Percentiles rank a stretch among this genome's conserved stretches.
Conservation (phyloP, 92 coral and sea anemone species). For the Epizoanthus ramosus region DNA sequence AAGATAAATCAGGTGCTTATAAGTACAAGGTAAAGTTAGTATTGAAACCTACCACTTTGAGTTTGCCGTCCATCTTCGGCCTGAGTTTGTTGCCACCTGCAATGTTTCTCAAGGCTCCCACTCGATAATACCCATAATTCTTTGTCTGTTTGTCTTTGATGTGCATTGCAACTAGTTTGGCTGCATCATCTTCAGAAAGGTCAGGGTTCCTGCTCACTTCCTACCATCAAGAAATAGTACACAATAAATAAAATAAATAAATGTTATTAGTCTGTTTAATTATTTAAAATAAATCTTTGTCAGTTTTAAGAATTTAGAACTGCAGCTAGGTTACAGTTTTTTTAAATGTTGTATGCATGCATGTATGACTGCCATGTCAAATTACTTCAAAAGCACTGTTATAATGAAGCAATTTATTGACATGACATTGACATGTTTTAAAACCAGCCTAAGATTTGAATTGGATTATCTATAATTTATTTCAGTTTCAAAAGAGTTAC, state of each 20-base stretch:
- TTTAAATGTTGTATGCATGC: too few species aligned
- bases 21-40: neutral
- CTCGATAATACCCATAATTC: constrained; percentile 97
- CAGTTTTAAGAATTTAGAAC: too few species aligned
- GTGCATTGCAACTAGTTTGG: constrained; percentile 91
- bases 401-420: too few species aligned
- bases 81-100: constrained; percentile 91
- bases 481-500: too few species aligned
- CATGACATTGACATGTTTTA: too few species aligned
- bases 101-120: constrained; percentile 83
- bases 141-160: constrained; percentile 91
- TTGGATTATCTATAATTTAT: too few species aligned
- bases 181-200: constrained; percentile 90
- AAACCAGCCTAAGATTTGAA: too few species aligned
- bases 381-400: too few species aligned
- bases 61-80: constrained; percentile 87
- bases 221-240: constrained; percentile 36
- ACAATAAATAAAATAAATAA: neutral
- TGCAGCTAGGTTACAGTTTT: too few species aligned
- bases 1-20: neutral
- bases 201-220: constrained; percentile 91
- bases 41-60: constrained; percentile 75
- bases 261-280: too few species aligned
- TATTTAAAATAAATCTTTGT: too few species aligned
- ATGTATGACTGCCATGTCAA: too few species aligned